Evolutionary conservation across 2,113 vertebrate genomes (phyloP), one percentile per base, ranked within the genome.

Genomic region (Brachypodius melanocephalos): DNA sequence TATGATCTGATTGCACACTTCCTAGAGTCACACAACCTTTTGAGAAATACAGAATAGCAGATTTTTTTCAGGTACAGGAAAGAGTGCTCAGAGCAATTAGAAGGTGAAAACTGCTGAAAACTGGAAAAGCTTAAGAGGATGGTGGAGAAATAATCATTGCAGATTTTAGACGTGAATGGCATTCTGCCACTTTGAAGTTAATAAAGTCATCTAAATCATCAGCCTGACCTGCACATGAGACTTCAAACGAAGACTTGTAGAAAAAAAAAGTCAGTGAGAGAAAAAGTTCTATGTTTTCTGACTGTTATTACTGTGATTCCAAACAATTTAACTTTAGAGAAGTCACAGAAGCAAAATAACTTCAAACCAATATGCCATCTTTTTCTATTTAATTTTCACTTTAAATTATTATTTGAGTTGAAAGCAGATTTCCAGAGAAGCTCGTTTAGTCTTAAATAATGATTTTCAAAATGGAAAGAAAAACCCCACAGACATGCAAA

Each of bases 381-480:
- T 63, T 61, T 90, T 84, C 18, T 78, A 6, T 66, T 49, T 76
- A 31, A 11, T 79, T 90, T 92, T 93, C 45, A 61, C 25, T 76
- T 83, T 19, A n/a, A 83, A 34, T 84, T 40, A 26, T 48, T 66
- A 31, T 78, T 89, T 79, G 29, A 88, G 11, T 79, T 38, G 19
- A 82, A 90, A 79, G 20, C 48, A 61, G 1, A 65, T 91, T 90
- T 68, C 14, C 46, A 58, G n/a, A 57, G 59, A 66, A 57, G 22
- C 52, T 76, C 36, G 13, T 69, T 77, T 25, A 32, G 71, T 85
- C 13, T 49, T 67, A 54, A 71, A 85, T 26, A 7, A 13, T 49
- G 18, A 24, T n/a, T 74, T 85, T 94, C n/a, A n/a, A 58, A 58
- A 81, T 28, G 5, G 38, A 52, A 52, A 32, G 36, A 21, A 38